Evolutionary conservation across 2,797 vertebrate genomes (phyloP).

Genomic region (Neostethus bicornis): DNA sequence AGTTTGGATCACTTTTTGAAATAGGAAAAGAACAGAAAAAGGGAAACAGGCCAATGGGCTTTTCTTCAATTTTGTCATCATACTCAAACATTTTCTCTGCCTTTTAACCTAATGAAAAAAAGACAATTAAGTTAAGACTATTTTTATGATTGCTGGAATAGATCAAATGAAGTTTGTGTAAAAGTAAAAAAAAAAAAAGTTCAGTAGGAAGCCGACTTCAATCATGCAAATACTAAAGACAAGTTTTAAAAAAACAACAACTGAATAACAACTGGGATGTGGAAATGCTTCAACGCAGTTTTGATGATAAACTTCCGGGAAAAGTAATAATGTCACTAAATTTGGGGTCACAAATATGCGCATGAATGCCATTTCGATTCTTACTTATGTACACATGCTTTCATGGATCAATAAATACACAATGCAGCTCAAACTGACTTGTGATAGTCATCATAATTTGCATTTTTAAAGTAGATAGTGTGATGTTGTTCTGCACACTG

Average conservation of each 20-base stretch:
- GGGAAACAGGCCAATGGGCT: constrained; percentile 22
- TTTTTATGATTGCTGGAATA: constrained; percentile 42
- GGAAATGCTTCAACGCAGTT: background rate
- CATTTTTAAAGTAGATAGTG: too few species aligned
- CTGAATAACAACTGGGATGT: too few species aligned
- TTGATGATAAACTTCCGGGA: background rate
- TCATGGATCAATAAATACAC: too few species aligned
- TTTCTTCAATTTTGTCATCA: constrained; percentile 25
- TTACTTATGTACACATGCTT: too few species aligned
- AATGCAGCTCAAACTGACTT: too few species aligned
- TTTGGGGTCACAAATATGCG: too few species aligned
- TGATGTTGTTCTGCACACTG: too few species aligned
- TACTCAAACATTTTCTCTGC: constrained; percentile 28
- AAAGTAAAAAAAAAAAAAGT: constrained; percentile 18
- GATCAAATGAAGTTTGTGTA: constrained; percentile 14
- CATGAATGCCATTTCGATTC: too few species aligned
- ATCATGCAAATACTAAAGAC: constrained; percentile 12
- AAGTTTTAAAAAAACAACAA: too few species aligned
- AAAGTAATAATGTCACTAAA: too few species aligned
- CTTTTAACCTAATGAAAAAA: constrained; percentile 40
- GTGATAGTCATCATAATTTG: too few species aligned
- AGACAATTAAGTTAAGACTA: constrained; percentile 31
- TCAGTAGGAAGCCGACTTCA: constrained; percentile 3
- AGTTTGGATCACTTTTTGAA: constrained; percentile 1
- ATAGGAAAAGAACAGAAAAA: background rate